Evolutionary conservation across 2,797 vertebrate species (phyloP), one percentile per base, ranked within the genome.

Genomic region (Enteromius radiatus): DNA sequence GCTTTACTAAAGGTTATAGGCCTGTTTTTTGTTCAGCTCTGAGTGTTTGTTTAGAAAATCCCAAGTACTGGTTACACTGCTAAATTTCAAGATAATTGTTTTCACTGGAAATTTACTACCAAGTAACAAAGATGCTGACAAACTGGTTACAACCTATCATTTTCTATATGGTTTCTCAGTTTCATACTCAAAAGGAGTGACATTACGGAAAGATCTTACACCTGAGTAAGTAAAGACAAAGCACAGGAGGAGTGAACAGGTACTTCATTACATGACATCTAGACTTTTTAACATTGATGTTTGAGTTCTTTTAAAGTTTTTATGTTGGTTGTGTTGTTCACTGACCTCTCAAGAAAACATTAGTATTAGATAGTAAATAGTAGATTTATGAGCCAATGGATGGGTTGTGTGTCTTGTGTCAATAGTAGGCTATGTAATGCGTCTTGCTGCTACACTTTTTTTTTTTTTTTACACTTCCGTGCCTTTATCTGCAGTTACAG

Each of bases 221-320:
- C 45, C 14, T 47, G 38, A 36, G 36, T 21, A 23, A 68, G 76
- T 52, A 31, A 54, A 68, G 45, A 52, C 17, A 67, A 78, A 54
- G 11, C 5, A 67, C 28, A 49, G 76, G 28, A 78, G 19, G 43
- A 26, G 63, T 33, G 31, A 78, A 68, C 63, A 78, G 76, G 63
- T 78, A 68, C 6, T 67, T 67, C 28, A 49, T 52, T 76, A 23
- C 4, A 52, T n/a, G 3, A n/a, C 11, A 33, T 52, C 0, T 8
- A 12, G 15, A 4, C 9, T 14, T 47, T 47, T 10, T 5, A 64
- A 21, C n/a, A 45, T 1, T 26, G 33, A 59, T 5, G 14, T 26
- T 59, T 54, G 31, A 17, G 14, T 38, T 59, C 36, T 43, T 38
- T 15, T 4, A 2, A 43, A 43, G 49, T 17, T 76, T 61, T 76